Conservation (phyloP, 1,140 invertebrate species). For the Cotesia glomerata region DNA sequence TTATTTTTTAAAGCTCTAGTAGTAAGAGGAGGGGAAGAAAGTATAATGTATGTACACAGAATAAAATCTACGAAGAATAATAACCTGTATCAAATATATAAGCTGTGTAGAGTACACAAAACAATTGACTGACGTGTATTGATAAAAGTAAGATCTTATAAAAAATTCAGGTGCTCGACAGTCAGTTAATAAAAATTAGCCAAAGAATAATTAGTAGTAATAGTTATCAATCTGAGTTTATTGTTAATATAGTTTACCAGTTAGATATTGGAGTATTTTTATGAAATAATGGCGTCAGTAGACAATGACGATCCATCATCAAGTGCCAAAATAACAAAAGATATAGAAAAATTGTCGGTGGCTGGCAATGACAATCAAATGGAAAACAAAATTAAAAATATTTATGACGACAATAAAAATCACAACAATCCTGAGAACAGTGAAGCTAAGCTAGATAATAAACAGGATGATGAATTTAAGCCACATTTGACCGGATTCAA, state of each 20-base stretch:
- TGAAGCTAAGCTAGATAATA: too few relatives aligned
- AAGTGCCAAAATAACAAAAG: slow-evolving; percentile 38
- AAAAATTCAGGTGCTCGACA: neutral
- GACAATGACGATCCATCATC: slow-evolving; percentile 43
- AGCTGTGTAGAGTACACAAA: too few relatives aligned
- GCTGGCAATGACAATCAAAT: slow-evolving; percentile 28
- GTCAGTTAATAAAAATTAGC: too few relatives aligned
- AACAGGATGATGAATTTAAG: slow-evolving; percentile 36
- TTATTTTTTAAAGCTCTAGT: too few relatives aligned
- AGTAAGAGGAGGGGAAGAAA: too few relatives aligned
- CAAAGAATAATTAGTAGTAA: too few relatives aligned
- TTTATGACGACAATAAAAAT: slow-evolving; percentile 23
- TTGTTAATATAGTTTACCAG: too few relatives aligned
- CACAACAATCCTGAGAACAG: neutral
- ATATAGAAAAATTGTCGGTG: slow-evolving; percentile 47
- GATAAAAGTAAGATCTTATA: neutral
- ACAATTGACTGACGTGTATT: slow-evolving; percentile 6
- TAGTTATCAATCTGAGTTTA: too few relatives aligned
- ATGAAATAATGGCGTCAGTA: slow-evolving; percentile 49
- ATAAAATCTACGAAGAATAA: too few relatives aligned
- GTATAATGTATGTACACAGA: too few relatives aligned
- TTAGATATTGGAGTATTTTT: too few relatives aligned
- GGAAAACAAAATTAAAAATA: slow-evolving; percentile 7
- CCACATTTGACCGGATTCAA: slow-evolving; percentile 57
- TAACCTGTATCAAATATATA: too few relatives aligned